phyloP scores from a whole-genome alignment of 1,140 invertebrate genomes.

The Delia radicum region DNA sequence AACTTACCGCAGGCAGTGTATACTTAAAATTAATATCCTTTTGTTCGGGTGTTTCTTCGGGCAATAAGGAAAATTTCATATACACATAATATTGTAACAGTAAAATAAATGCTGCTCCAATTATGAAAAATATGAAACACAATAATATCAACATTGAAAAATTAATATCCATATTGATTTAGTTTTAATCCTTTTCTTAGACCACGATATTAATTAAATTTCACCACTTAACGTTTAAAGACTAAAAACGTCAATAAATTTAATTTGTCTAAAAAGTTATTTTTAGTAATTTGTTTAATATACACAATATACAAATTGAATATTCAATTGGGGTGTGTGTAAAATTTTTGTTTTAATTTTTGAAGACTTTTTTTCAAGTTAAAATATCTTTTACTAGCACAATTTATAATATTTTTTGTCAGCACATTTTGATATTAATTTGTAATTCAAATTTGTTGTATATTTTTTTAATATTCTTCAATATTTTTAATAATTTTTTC shows the following conservation, averaged over 20 bases:
- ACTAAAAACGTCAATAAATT: background rate
- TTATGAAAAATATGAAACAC: slow-evolving; percentile 53
- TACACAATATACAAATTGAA: background rate
- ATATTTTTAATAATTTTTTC: background rate
- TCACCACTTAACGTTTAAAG: background rate
- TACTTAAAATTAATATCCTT: slow-evolving; percentile 56
- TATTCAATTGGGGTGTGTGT: background rate
- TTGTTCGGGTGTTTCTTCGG: slow-evolving; percentile 53
- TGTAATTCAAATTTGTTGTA: background rate
- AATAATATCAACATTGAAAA: slow-evolving; percentile 52
- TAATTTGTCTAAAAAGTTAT: background rate
- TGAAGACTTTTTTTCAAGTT: background rate
- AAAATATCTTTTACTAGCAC: too few relatives aligned
- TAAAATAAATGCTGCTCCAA: slow-evolving; percentile 59
- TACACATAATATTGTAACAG: slow-evolving; percentile 59
- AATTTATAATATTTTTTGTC: background rate
- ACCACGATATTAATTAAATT: background rate
- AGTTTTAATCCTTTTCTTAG: background rate
- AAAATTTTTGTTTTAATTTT: background rate
- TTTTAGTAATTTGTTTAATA: background rate
- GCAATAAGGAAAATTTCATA: slow-evolving; percentile 57
- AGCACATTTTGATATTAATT: background rate
- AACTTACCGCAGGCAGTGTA: slow-evolving; percentile 56
- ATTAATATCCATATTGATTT: slow-evolving; percentile 50
- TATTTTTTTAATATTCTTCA: background rate